Evolutionary conservation across 2,113 vertebrate genomes (phyloP).

Genomic region (Labeo catla): DNA sequence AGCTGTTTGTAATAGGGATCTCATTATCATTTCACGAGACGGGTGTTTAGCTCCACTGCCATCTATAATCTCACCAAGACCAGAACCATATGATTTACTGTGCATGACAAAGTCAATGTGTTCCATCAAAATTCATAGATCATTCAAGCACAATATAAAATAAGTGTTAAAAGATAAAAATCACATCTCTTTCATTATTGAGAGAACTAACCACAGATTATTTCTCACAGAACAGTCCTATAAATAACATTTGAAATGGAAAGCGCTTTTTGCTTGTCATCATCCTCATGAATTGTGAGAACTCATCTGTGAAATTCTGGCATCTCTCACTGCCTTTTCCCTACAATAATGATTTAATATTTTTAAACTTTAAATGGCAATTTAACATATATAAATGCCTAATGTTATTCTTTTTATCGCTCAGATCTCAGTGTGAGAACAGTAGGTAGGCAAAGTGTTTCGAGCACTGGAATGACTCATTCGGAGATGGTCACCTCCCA

Average conservation of each 20-base stretch:
- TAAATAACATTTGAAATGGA: not conserved
- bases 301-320: slow-evolving; percentile 2
- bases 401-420: slow-evolving; percentile 72
- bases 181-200: not conserved
- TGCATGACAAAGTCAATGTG: slow-evolving; percentile 9
- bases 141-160: not conserved
- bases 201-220: not conserved
- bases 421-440: slow-evolving; percentile 82
- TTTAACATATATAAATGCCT: slow-evolving; percentile 49
- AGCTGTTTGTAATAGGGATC: not conserved
- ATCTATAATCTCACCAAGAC: not conserved
- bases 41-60: not conserved
- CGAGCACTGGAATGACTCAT: slow-evolving; percentile 78
- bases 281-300: slow-evolving; percentile 39
- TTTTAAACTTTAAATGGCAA: not conserved
- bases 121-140: not conserved
- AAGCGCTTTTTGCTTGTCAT: slow-evolving; percentile 13
- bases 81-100: not conserved
- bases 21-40: not conserved
- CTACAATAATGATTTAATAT: not conserved
- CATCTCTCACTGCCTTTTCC: slow-evolving; percentile 1
- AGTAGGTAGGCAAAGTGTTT: slow-evolving; percentile 82
- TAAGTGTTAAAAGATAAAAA: not conserved
- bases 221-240: not conserved
- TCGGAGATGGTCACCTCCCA: slow-evolving; percentile 73